Conservation (phyloP, 2,113 vertebrate species). For the Guaruba guarouba region DNA sequence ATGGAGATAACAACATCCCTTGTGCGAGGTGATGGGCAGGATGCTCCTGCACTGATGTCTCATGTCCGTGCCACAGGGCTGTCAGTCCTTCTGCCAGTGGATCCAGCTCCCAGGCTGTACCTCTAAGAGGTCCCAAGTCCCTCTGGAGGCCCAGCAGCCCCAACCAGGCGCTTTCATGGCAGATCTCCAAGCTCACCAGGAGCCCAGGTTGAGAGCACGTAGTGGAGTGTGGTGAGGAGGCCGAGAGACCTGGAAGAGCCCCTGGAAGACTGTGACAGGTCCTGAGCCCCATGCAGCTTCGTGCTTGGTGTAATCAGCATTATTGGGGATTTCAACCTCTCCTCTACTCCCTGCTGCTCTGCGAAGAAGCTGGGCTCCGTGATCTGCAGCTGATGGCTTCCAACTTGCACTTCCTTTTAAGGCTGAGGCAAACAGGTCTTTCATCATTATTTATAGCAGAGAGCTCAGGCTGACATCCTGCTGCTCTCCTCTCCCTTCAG, state of each 20-base stretch:
- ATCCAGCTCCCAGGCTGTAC: not conserved
- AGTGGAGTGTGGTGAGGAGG: fast-evolving
- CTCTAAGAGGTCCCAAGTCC: not conserved
- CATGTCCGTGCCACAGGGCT: fast-evolving
- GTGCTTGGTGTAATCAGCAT: not conserved
- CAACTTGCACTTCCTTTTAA: not conserved
- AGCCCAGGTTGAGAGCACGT: not conserved
- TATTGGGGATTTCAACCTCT: not conserved
- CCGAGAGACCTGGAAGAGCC: not conserved
- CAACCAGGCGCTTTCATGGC: fast-evolving
- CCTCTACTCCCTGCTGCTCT: not conserved
- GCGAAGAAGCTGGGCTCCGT: fast-evolving
- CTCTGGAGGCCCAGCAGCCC: not conserved
- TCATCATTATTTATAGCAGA: not conserved
- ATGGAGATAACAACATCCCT: not conserved
- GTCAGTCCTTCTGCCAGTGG: not conserved
- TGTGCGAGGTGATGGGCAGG: not conserved
- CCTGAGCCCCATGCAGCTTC: not conserved
- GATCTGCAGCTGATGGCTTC: not conserved
- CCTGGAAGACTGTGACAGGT: not conserved
- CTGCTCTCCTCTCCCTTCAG: not conserved
- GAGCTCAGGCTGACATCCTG: not conserved
- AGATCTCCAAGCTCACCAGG: not conserved
- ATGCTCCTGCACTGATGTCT: fast-evolving
- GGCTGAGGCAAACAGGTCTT: not conserved